phyloP scores from a whole-genome alignment of 2,888 invertebrate species.

The Ametastegia equiseti region DNA sequence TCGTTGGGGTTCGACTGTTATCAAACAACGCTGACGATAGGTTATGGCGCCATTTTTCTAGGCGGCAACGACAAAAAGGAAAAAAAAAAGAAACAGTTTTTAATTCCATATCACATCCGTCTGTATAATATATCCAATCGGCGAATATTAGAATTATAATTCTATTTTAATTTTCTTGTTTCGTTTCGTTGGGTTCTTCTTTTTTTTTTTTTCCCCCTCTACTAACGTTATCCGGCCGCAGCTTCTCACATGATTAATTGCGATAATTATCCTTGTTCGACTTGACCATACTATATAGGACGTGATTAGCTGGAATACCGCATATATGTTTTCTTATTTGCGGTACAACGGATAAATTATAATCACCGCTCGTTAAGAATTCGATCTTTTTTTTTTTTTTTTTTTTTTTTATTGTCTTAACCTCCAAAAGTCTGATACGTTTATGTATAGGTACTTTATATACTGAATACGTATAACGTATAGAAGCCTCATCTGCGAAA shows the following conservation, averaged over 20 bases:
- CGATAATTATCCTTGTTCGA: slow-evolving; percentile 24
- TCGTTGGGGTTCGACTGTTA: background rate
- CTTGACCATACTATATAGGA: background rate
- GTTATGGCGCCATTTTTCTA: background rate
- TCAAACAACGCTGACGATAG: background rate
- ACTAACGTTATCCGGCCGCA: background rate
- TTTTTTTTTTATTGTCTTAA: background rate
- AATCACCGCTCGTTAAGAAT: background rate
- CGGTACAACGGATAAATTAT: background rate
- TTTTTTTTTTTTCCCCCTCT: background rate
- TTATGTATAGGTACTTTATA: background rate
- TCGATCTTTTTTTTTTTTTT: background rate
- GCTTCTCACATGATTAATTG: slow-evolving; percentile 14
- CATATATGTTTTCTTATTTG: background rate
- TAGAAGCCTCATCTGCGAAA: background rate
- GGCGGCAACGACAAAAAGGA: too few species aligned
- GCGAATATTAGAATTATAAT: slow-evolving; percentile 2
- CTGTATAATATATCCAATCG: too few species aligned
- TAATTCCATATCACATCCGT: too few species aligned
- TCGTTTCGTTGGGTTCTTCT: background rate
- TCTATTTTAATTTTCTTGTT: background rate
- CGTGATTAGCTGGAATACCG: slow-evolving; percentile 18
- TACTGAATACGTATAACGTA: background rate
- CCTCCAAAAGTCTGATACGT: background rate
- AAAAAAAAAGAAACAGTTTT: too few species aligned